phyloP scores from a whole-genome alignment of 2,113 vertebrate genomes.

The Colaptes auratus region DNA sequence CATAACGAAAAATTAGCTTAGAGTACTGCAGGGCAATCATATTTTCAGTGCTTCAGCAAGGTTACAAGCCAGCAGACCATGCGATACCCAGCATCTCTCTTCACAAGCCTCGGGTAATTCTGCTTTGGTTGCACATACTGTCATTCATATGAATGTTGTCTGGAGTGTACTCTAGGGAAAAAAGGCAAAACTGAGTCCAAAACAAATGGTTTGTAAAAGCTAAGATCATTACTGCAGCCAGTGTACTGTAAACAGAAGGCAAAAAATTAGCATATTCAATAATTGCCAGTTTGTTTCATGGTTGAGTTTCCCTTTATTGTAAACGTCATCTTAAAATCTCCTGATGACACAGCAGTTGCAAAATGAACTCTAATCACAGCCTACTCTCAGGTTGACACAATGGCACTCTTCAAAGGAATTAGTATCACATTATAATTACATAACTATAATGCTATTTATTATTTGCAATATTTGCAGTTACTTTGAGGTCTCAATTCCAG shows the following conservation, averaged over 20 bases:
- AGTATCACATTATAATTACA: constrained; percentile 61
- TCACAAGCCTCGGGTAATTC: background rate
- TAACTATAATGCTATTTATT: constrained; percentile 22
- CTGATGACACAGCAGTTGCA: constrained; percentile 63
- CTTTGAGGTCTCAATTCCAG: background rate
- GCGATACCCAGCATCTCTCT: background rate
- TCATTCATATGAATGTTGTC: background rate
- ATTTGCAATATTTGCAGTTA: constrained; percentile 2
- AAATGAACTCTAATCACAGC: constrained; percentile 61
- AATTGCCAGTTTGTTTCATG: constrained; percentile 36
- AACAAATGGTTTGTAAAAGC: constrained; percentile 4
- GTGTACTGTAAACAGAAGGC: background rate
- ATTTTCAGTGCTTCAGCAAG: background rate
- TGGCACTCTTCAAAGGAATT: constrained; percentile 54
- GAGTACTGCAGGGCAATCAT: background rate
- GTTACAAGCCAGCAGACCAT: background rate
- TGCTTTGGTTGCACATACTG: background rate
- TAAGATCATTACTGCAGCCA: background rate
- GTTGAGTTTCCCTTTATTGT: constrained; percentile 36
- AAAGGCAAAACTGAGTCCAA: background rate
- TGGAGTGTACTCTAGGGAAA: background rate
- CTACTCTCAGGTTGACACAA: constrained; percentile 56
- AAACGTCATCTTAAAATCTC: constrained; percentile 60
- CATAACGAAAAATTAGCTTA: background rate
- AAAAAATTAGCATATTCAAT: constrained; percentile 40